phyloP scores from a whole-genome alignment of 30 jellyfish, hydroid and myxozoan genomes.

The Hydractinia echinata region DNA sequence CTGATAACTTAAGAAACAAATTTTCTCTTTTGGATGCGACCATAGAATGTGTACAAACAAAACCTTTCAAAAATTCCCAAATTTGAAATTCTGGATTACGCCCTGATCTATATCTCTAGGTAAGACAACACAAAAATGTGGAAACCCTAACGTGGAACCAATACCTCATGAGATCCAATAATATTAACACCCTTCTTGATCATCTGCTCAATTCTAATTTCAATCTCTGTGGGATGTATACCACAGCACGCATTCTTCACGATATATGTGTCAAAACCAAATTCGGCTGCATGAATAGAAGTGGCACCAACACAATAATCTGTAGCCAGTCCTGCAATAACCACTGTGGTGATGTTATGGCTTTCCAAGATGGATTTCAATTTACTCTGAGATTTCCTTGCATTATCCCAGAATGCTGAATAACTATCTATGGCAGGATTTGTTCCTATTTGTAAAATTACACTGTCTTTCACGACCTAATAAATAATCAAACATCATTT shows the following conservation, averaged over 20 bases:
- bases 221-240: constrained; percentile 50
- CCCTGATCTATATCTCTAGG: too few relatives aligned
- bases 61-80: too few relatives aligned
- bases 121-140: too few relatives aligned
- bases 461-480: constrained; percentile 32
- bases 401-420: constrained; percentile 99
- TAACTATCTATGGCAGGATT: constrained; percentile 61
- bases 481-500: not conserved
- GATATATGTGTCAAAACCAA: constrained; percentile 79
- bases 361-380: constrained; percentile 36
- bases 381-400: constrained; percentile 53
- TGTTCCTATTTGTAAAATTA: constrained; percentile 56
- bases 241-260: constrained; percentile 80
- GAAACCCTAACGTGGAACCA: too few relatives aligned
- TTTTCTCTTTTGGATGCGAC: too few relatives aligned
- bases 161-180: not conserved
- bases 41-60: too few relatives aligned
- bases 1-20: too few relatives aligned
- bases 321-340: constrained; percentile 77
- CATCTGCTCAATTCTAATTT: constrained; percentile 42
- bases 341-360: constrained; percentile 44
- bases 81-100: too few relatives aligned
- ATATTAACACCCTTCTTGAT: constrained; percentile 46
- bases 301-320: constrained; percentile 88
- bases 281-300: constrained; percentile 70